Base-by-base conservation (phyloP, 2,888 invertebrate genomes). In the Harpagoxenus sublaevis region DNA sequence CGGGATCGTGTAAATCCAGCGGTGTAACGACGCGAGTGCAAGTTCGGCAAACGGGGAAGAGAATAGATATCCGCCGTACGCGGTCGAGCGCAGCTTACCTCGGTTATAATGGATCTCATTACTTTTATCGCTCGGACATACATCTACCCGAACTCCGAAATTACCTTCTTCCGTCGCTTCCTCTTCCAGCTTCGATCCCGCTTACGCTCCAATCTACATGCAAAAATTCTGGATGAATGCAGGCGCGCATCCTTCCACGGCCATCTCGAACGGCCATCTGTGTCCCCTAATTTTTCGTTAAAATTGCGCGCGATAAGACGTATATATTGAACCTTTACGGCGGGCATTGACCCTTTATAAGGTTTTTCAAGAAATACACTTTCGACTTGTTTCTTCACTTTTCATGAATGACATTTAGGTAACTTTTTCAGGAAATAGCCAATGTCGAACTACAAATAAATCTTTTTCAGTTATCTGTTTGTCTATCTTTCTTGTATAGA, bases 21-120 rank as follows among this genome's bases (percentile, higher is more conserved):
- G 18, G 39, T n/a, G 39, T 71, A 71, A 71, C 35, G 71, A 71
- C 71, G 79, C 42, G 66, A 35, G 68, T 6, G 63, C 60, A 51
- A 48, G 79, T 81, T 81, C 48, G 79, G 79, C 60, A 57, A 53
- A 42, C 42, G 68, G 39, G 51, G 75, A 53, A 83, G 86, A 82
- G 88, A 83, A 89, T 84, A 86, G 89, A 90, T 87, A 90, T 78
- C 82, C 81, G 53, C 55, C 77, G 82, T 84, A 71, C 78, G 86
- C 57, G 73, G 84, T 62, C 70, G 74, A 73, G 68, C 51, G 68
- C 89, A 87, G 89, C 92, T 93, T 92, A 91, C 93, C 91, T 91
- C 89, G 70, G 91, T 93, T 94, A 94, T 94, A 94, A 94, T 93
- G 94, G 93, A 94, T 94, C 94, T 94, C 94, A 93, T 94, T 94